phyloP scores from a whole-genome alignment of 2,113 vertebrate species.

The Notothenia rossii region DNA sequence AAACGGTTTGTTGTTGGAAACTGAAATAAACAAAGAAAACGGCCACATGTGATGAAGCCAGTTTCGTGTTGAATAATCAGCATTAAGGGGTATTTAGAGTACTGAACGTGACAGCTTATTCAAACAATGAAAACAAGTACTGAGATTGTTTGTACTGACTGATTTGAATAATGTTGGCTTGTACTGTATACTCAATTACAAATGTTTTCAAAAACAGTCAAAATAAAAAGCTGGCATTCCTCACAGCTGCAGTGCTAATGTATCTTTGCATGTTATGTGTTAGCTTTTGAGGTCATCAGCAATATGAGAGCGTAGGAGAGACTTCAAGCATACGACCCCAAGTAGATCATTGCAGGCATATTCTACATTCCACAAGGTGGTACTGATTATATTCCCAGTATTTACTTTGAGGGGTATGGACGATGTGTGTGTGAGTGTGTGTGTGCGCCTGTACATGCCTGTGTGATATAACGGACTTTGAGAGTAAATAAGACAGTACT shows the following conservation, averaged over 20 bases:
- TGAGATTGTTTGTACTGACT: neutral
- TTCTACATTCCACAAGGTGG: slow-evolving; percentile 51
- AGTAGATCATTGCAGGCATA: slow-evolving; percentile 36
- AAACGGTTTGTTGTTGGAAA: neutral
- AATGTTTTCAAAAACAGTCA: neutral
- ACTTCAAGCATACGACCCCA: slow-evolving; percentile 20
- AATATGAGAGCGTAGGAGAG: slow-evolving; percentile 5
- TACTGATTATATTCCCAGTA: slow-evolving; percentile 52
- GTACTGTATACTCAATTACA: neutral
- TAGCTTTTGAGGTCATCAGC: slow-evolving; percentile 11
- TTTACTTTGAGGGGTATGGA: slow-evolving; percentile 51
- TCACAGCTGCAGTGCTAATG: neutral
- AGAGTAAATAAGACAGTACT: slow-evolving; percentile 59
- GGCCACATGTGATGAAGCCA: neutral
- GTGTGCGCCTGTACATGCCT: slow-evolving; percentile 26
- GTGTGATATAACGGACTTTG: slow-evolving; percentile 53
- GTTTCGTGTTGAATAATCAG: neutral
- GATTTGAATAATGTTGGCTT: neutral
- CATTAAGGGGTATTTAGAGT: neutral
- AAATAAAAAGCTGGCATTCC: neutral
- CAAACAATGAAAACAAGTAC: neutral
- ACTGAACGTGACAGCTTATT: neutral
- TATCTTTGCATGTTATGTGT: neutral
- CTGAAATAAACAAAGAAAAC: neutral
- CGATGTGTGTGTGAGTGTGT: slow-evolving; percentile 15